Conservation (phyloP, 92 coral and sea anemone genomes). For the Umimayanthus kanabou region DNA sequence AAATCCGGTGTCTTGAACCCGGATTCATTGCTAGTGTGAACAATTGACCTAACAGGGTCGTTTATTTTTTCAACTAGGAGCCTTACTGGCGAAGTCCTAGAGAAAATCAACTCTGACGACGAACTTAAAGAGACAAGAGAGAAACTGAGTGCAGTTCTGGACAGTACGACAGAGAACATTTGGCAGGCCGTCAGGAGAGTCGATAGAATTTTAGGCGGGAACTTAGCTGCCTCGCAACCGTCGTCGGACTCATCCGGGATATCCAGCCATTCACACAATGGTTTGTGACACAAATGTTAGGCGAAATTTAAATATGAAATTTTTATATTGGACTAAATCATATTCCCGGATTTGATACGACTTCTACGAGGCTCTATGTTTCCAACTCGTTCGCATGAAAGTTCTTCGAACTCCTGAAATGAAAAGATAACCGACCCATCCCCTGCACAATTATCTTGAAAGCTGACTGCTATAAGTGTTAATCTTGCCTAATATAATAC, state of each 20-base stretch:
- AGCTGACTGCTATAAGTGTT: too few species aligned
- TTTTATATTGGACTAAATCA: background rate
- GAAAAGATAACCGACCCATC: too few species aligned
- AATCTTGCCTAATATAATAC: too few species aligned
- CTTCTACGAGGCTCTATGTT: too few species aligned
- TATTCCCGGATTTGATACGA: background rate
- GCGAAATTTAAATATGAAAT: background rate
- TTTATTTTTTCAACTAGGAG: constrained; percentile 5
- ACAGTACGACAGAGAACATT: constrained; percentile 29
- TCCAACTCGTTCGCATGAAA: too few species aligned
- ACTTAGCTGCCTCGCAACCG: background rate
- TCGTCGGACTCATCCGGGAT: constrained; percentile 5
- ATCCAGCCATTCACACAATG: constrained; percentile 16
- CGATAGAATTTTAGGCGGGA: constrained; percentile 29
- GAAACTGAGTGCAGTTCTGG: constrained; percentile 8
- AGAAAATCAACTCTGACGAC: constrained; percentile 28
- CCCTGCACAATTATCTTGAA: too few species aligned
- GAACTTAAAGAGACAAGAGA: background rate
- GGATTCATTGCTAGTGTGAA: too few species aligned
- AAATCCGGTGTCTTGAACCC: too few species aligned
- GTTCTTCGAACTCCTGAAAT: too few species aligned
- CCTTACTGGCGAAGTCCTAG: constrained; percentile 4
- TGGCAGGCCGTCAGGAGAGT: constrained; percentile 12
- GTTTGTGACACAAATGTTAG: background rate
- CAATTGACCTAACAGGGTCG: background rate